Percentiles rank a stretch among this genome's conserved stretches.
These are phyloP conservation scores for Sinocyclocheilus grahami DNA, from an alignment of 2,113 vertebrate species.

Conservation along the genomic window DNA sequence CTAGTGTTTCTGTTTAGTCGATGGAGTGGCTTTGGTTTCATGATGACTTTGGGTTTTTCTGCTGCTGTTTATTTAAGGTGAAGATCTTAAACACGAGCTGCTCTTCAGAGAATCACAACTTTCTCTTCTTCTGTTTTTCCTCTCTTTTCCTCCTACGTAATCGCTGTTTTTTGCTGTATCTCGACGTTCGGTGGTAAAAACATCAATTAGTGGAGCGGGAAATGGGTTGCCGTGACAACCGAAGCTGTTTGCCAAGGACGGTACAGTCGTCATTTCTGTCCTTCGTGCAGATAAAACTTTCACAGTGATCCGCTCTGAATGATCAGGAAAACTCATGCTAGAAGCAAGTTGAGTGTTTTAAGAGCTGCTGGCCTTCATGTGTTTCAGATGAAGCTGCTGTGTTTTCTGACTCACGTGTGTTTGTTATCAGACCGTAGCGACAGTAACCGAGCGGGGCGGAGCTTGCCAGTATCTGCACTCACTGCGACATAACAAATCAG, in stretches of 20 bases:
- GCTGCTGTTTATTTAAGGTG: background rate
- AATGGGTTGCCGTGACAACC: conserved; percentile 46
- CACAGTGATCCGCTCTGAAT: background rate
- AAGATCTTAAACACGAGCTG: too few relatives aligned
- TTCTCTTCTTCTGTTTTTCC: background rate
- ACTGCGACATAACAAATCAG: too few relatives aligned
- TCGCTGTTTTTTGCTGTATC: background rate
- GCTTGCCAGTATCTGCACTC: background rate
- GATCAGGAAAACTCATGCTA: too few relatives aligned
- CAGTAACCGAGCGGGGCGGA: background rate
- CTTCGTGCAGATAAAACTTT: background rate
- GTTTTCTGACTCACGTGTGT: background rate
- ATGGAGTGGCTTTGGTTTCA: too few relatives aligned
- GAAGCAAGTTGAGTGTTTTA: too few relatives aligned
- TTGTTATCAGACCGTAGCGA: background rate
- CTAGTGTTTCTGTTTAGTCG: too few relatives aligned
- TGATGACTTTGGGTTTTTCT: background rate
- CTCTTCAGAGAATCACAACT: background rate
- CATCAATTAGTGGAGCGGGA: conserved; percentile 48
- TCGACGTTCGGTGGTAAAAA: conserved; percentile 36
- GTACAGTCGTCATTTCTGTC: background rate
- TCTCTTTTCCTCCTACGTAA: background rate
- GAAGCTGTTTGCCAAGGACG: conserved; percentile 33
- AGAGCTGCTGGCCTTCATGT: too few relatives aligned
- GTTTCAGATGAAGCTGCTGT: too few relatives aligned